Evolutionary conservation across 2,888 invertebrate species (phyloP).

Genomic region (Leptinotarsa rubiginosa): DNA sequence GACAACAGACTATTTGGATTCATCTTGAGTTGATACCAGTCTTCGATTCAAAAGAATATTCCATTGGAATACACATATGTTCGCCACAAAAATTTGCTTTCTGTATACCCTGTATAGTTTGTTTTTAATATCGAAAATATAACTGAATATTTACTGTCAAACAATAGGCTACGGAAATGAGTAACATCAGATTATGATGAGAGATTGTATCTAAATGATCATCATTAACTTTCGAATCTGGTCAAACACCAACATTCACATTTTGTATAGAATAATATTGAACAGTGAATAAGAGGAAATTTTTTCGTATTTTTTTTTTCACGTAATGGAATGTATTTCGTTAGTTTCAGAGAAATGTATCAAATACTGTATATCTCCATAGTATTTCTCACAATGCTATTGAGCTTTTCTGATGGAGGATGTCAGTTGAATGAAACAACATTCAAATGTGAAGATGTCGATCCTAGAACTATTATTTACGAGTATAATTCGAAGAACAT

Average conservation of each 20-base stretch:
- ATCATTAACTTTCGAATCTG: neutral
- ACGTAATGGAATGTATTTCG: neutral
- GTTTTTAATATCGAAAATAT: too few species aligned
- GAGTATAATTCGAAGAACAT: conserved; percentile 20
- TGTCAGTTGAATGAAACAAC: conserved; percentile 3
- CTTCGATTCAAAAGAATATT: too few species aligned
- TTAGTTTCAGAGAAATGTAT: neutral
- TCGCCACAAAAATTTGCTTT: too few species aligned
- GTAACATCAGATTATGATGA: neutral
- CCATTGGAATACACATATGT: too few species aligned
- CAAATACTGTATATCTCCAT: neutral
- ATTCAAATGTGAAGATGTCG: conserved; percentile 8
- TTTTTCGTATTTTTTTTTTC: neutral
- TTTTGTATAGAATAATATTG: neutral
- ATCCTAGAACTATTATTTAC: conserved; percentile 10
- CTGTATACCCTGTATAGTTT: too few species aligned
- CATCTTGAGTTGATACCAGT: too few species aligned
- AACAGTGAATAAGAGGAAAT: neutral
- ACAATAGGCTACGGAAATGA: neutral
- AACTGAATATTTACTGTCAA: neutral
- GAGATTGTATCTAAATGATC: neutral
- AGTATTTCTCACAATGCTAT: neutral
- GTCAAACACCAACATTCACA: neutral
- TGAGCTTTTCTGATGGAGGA: neutral
- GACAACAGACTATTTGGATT: too few species aligned